Evolutionary conservation across 1,140 invertebrate species (phyloP).

Genomic region (Orius insidiosus): DNA sequence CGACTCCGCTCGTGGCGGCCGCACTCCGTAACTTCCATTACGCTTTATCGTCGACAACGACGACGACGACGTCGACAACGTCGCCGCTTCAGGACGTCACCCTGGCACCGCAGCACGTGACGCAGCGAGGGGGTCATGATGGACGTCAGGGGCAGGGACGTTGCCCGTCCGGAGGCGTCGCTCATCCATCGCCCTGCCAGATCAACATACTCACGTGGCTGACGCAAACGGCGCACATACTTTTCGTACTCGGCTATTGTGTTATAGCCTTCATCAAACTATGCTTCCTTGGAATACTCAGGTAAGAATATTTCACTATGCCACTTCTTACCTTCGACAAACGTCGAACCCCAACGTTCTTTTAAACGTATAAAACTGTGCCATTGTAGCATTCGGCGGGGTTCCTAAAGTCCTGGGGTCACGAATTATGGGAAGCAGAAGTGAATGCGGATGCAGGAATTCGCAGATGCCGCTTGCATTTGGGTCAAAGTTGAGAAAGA

Average conservation of each 20-base stretch:
- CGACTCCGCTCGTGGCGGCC: slow-evolving; percentile 15
- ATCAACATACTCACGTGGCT: slow-evolving; percentile 55
- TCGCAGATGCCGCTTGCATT: too few species aligned
- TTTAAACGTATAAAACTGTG: too few species aligned
- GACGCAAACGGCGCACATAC: slow-evolving; percentile 53
- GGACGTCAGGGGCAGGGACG: slow-evolving; percentile 7
- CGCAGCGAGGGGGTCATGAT: background rate
- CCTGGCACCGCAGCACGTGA: background rate
- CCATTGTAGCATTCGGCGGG: too few species aligned
- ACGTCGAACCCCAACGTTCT: too few species aligned
- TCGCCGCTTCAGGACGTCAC: slow-evolving; percentile 7
- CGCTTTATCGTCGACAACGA: slow-evolving; percentile 13
- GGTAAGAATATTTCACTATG: slow-evolving; percentile 26
- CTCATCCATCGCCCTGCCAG: slow-evolving; percentile 31
- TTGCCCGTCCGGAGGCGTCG: slow-evolving; percentile 25
- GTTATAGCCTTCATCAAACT: slow-evolving; percentile 78
- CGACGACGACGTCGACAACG: slow-evolving; percentile 11
- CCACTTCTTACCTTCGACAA: too few species aligned
- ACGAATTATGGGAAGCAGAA: too few species aligned
- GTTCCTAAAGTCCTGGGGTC: too few species aligned
- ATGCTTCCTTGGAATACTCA: slow-evolving; percentile 71
- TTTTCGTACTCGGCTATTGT: slow-evolving; percentile 74
- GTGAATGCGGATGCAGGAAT: too few species aligned
- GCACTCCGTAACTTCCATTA: slow-evolving; percentile 16
- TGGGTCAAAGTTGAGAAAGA: too few species aligned